Percentiles rank a stretch among this genome's conserved stretches.
Conservation (phyloP, 2,888 invertebrate species). For the Parascotia fuliginaria region DNA sequence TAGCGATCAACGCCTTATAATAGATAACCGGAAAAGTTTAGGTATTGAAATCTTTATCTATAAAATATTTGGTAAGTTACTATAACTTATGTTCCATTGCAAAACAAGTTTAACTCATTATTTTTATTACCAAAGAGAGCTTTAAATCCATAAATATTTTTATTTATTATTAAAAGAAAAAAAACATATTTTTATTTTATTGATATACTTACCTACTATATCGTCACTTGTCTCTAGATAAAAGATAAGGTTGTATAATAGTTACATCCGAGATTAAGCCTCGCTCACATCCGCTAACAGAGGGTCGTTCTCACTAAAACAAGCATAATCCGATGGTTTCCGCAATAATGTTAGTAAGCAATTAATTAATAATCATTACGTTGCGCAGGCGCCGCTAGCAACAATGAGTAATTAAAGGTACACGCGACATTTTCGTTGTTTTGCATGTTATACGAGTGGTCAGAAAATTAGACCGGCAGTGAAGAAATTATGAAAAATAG, state of each 20-base stretch:
- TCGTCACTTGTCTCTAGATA: too few species aligned
- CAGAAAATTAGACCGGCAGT: conserved; percentile 15
- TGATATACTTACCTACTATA: too few species aligned
- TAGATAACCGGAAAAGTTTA: too few species aligned
- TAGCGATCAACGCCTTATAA: too few species aligned
- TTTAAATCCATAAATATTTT: too few species aligned
- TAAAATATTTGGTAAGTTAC: too few species aligned
- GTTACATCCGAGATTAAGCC: conserved; percentile 48
- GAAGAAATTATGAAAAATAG: background rate
- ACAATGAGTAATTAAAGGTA: conserved; percentile 53
- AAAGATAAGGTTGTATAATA: background rate
- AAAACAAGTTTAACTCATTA: too few species aligned
- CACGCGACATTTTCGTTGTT: conserved; percentile 52
- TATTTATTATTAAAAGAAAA: too few species aligned
- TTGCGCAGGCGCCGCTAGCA: conserved; percentile 56
- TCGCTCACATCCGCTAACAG: conserved; percentile 74
- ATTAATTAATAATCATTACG: conserved; percentile 54
- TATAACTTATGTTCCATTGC: too few species aligned
- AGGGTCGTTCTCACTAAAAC: conserved; percentile 78
- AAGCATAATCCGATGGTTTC: conserved; percentile 72
- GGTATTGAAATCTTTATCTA: too few species aligned
- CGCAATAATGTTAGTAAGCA: conserved; percentile 63
- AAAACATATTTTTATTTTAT: too few species aligned
- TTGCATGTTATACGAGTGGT: conserved; percentile 23
- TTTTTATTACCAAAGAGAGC: too few species aligned